Percentiles rank a stretch among this genome's conserved stretches.
Conservation (phyloP, 2,797 vertebrate genomes). For the Falco concolor region DNA sequence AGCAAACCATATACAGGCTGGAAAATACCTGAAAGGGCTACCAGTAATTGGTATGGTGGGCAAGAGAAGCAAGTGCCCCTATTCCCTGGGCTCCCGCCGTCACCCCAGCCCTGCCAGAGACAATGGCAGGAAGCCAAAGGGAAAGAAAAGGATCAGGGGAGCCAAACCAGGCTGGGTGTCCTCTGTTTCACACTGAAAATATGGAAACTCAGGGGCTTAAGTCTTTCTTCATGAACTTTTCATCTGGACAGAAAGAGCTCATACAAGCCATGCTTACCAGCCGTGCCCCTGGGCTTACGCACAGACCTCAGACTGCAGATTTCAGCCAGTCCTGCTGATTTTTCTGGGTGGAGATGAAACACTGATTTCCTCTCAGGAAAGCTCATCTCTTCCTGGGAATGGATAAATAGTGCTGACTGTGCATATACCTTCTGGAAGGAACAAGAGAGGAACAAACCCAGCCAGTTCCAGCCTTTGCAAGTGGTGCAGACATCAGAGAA, state of each 20-base stretch:
- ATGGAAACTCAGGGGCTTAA: background rate
- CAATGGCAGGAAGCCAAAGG: slow-evolving; percentile 25
- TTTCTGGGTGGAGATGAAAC: slow-evolving; percentile 24
- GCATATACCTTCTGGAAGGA: background rate
- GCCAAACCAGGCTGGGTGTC: background rate
- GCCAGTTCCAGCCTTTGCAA: slow-evolving; percentile 22
- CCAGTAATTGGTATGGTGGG: background rate
- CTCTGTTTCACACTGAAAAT: background rate
- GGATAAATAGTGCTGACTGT: background rate
- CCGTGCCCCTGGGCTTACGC: background rate
- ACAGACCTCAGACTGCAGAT: background rate
- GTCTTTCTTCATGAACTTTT: background rate
- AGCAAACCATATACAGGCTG: background rate
- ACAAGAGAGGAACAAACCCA: background rate
- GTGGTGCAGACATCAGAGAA: background rate
- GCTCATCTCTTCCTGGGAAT: slow-evolving; percentile 45
- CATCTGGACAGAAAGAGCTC: background rate
- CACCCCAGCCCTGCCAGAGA: background rate
- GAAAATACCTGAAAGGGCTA: background rate
- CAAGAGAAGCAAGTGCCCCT: background rate
- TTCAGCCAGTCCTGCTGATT: background rate
- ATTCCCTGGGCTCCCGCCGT: background rate
- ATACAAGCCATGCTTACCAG: background rate
- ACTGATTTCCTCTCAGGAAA: slow-evolving; percentile 46
- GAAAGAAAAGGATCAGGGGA: background rate